Percentiles rank a stretch among this genome's conserved stretches.
phyloP scores from a whole-genome alignment of 2,888 invertebrate species.

The Seladonia tumulorum region DNA sequence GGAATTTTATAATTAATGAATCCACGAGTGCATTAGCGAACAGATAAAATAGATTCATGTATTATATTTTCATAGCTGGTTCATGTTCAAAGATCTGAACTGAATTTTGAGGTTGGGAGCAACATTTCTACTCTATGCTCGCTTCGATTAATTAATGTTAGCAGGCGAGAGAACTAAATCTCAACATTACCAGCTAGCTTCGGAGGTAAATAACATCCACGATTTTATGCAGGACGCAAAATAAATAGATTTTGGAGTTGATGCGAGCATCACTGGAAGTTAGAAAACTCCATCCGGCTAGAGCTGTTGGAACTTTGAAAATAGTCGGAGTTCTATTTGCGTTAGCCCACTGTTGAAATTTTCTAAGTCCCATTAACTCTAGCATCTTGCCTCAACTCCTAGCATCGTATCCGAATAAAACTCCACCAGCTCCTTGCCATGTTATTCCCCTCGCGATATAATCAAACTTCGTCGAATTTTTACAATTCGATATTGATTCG shows the following conservation, averaged over 20 bases:
- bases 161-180: background rate
- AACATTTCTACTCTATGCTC: background rate
- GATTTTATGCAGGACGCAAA: background rate
- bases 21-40: background rate
- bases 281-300: background rate
- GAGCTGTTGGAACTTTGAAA: background rate
- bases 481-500: background rate
- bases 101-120: background rate
- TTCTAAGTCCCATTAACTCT: background rate
- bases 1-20: background rate
- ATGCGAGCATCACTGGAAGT: background rate
- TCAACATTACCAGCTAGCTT: background rate
- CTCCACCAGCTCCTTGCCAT: no score
- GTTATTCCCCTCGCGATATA: background rate
- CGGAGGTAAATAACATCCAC: background rate
- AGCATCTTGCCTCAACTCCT: background rate
- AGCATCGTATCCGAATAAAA: background rate
- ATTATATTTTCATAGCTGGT: background rate
- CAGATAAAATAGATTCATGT: background rate
- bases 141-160: background rate
- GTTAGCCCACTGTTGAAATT: background rate
- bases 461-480: background rate
- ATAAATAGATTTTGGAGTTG: background rate
- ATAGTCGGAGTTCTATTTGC: slow-evolving; percentile 3
- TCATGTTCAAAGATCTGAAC: background rate